phyloP scores from a whole-genome alignment of 1,140 invertebrate genomes.

The Papilio helenus region DNA sequence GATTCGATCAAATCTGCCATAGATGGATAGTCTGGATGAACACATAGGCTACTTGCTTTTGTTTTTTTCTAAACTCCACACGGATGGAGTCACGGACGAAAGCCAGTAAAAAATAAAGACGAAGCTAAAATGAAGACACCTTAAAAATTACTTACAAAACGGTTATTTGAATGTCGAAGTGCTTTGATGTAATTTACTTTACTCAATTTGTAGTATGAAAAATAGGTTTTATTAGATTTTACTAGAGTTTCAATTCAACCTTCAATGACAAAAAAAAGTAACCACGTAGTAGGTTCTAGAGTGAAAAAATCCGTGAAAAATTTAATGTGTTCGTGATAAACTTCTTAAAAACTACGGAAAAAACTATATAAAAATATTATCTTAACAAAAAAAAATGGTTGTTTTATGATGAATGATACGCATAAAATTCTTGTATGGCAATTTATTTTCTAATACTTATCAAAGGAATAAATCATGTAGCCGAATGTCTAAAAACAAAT shows the following conservation, averaged over 20 bases:
- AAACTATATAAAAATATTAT: neutral
- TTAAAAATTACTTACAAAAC: too few relatives aligned
- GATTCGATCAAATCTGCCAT: too few relatives aligned
- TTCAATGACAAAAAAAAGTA: too few relatives aligned
- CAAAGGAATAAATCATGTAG: slow-evolving; percentile 21
- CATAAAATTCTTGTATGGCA: neutral
- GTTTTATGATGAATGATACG: neutral
- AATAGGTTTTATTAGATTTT: neutral
- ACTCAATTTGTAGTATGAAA: neutral
- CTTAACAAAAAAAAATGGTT: neutral
- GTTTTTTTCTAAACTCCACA: too few relatives aligned
- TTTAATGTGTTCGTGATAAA: neutral
- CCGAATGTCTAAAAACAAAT: slow-evolving; percentile 24
- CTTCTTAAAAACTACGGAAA: neutral
- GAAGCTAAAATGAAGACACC: too few relatives aligned
- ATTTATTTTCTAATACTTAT: slow-evolving; percentile 28
- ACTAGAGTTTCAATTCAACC: too few relatives aligned
- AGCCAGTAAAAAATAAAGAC: too few relatives aligned
- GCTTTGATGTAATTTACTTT: slow-evolving; percentile 7
- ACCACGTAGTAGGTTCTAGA: too few relatives aligned
- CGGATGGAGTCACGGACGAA: too few relatives aligned
- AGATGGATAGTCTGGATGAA: too few relatives aligned
- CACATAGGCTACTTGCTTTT: too few relatives aligned
- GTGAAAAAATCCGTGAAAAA: too few relatives aligned
- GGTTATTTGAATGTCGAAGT: neutral